A percentile compares a stretch with the other conserved stretches of the same genome.
phyloP scores from a whole-genome alignment of 2,113 vertebrate species.

The Cochlearius cochlearius region DNA sequence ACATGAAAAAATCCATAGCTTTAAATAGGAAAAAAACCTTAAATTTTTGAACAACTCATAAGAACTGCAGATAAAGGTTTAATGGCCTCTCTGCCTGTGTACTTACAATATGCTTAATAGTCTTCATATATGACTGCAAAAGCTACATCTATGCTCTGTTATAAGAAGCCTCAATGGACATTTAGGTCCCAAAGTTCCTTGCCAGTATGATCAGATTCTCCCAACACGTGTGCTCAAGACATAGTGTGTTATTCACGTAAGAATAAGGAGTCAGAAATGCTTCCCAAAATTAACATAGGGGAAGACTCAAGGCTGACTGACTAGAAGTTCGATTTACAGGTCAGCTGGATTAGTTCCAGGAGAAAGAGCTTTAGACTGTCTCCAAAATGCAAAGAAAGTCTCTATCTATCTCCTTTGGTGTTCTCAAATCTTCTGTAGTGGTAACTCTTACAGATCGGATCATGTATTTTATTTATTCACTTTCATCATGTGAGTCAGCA shows the following conservation, averaged over 20 bases:
- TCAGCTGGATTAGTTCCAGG: background rate
- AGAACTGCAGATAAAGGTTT: background rate
- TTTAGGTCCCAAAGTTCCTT: background rate
- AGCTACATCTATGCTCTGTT: background rate
- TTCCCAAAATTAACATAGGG: background rate
- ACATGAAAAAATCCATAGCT: background rate
- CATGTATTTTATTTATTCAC: background rate
- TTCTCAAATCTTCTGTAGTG: background rate
- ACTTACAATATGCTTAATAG: background rate
- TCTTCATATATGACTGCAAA: background rate
- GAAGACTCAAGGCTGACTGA: background rate
- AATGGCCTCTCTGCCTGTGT: background rate
- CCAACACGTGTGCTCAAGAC: background rate
- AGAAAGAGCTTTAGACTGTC: background rate
- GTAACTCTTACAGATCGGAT: background rate
- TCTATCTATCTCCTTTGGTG: background rate
- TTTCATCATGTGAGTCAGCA: background rate
- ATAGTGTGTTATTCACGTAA: background rate
- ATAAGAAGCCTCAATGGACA: background rate
- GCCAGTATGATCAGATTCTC: background rate
- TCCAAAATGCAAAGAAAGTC: background rate
- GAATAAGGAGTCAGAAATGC: background rate
- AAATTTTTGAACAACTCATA: background rate
- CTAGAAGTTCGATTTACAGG: background rate
- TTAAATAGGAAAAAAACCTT: background rate